Evolutionary conservation across 2,797 vertebrate genomes (phyloP), one percentile per base, ranked within the genome.

Genomic region (Hoplostethus atlanticus): DNA sequence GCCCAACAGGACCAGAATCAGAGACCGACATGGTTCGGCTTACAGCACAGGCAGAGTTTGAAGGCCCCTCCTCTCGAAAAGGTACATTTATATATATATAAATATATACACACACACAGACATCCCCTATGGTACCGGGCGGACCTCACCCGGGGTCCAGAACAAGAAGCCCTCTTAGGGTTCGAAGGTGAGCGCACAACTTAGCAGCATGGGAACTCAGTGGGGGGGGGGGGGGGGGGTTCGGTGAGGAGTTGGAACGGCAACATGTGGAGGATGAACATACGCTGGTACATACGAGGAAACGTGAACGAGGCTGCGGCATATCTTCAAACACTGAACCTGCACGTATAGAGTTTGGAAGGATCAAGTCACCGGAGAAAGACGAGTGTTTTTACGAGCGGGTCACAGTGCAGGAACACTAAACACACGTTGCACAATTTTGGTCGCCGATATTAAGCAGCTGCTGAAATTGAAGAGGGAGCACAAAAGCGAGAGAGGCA

Each of bases 21-120:
- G 60, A 63, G 70, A 60, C 47, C 85, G 92, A 91, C 88, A 92
- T 89, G 51, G 68, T 85, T 63, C 78, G 67, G 88, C 92, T 90
- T 91, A 93, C 93, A 93, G 93, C 90, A 92, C 93, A 94, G 93
- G 87, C 91, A 92, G 85, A 89, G 87, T 78, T 88, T 87, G 89
- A 87, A 79, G 72, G 79, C 79, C 80, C 80, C 90, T 91, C 91
- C 91, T 92, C 60, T 95, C 86, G 91, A 90, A 93, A 94, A 17
- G n/a, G 2, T 54, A 42, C 40, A 40, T 7, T 40, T 40, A 8
- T 11, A 40, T 59, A 72, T 53, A 68, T 30, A 47, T 71, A 77
- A 63, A 76, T 56, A 85, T 74, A 86, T 52, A 84, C 69, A 88
- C 52, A 78, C 21, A 21, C 21, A 21, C 21, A 47, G 64, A 70